Percentiles rank a stretch among this genome's conserved stretches.
Conservation (phyloP, 53 echinoderm and acorn worm species). For the Crossaster papposus region DNA sequence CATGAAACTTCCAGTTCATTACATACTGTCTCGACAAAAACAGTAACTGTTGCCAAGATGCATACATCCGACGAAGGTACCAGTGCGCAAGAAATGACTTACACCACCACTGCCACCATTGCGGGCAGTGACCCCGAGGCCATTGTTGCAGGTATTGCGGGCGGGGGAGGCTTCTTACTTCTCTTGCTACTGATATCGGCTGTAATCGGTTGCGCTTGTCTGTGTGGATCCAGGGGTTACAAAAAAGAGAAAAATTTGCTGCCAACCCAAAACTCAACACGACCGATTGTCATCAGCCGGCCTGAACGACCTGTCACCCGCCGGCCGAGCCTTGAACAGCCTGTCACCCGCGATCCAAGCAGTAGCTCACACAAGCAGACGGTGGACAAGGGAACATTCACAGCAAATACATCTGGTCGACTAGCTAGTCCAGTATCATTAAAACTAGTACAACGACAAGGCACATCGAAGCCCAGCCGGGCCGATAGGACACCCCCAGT, state of each 20-base stretch:
- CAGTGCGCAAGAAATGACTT: neutral
- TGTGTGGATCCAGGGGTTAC: neutral
- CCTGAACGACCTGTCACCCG: neutral
- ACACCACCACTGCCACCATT: neutral
- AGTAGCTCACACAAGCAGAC: neutral
- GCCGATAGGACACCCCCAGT: neutral
- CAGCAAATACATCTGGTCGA: neutral
- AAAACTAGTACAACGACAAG: neutral
- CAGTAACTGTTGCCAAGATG: neutral
- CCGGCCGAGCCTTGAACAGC: neutral
- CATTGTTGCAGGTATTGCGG: neutral
- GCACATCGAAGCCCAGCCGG: neutral
- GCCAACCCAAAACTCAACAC: neutral
- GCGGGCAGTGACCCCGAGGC: neutral
- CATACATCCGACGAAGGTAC: neutral
- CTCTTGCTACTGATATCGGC: neutral
- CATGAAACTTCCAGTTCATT: neutral
- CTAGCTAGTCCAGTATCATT: neutral
- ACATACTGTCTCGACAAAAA: neutral
- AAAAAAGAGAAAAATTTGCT: neutral
- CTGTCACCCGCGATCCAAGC: neutral
- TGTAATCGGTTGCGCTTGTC: slow-evolving; percentile 6
- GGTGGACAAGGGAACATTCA: neutral
- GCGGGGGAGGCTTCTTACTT: slow-evolving; percentile 12
- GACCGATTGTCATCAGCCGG: neutral